phyloP scores from a whole-genome alignment of 2,797 vertebrate species.

The Onychomys leucogaster region DNA sequence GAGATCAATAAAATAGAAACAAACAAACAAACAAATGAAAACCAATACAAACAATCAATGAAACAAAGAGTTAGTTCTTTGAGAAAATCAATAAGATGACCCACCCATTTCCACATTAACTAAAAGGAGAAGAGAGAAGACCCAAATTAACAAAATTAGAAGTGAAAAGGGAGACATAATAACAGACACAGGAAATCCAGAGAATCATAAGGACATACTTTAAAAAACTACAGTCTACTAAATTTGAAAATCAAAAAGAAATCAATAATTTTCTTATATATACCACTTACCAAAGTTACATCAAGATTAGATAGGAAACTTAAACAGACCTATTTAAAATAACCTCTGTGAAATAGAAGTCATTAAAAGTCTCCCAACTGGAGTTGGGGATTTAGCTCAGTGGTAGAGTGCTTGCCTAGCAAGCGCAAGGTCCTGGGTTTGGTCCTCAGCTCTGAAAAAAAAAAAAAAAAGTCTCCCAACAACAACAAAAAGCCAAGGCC shows the following conservation, averaged over 20 bases:
- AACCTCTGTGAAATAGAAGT: neutral
- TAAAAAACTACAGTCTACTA: neutral
- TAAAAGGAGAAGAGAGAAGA: neutral
- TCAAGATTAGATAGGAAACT: neutral
- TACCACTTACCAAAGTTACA: neutral
- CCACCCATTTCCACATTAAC: neutral
- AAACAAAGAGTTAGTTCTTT: neutral
- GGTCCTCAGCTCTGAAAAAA: too few species aligned
- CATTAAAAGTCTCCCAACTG: neutral
- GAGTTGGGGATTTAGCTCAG: too few species aligned
- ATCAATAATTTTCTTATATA: neutral
- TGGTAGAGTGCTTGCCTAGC: too few species aligned
- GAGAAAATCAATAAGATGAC: neutral
- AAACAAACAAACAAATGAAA: neutral
- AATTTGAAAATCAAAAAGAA: neutral
- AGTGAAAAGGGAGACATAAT: neutral
- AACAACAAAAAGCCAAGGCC: neutral
- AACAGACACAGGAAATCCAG: neutral
- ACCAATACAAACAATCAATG: neutral
- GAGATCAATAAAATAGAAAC: neutral
- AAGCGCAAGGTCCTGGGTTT: too few species aligned
- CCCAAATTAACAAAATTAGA: neutral
- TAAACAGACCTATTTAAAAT: neutral
- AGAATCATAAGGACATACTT: neutral
- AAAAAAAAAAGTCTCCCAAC: too few species aligned